These are phyloP conservation scores for Dendropsophus ebraccatus DNA, from an alignment of 2,113 vertebrate genomes.

Conservation along the genomic window DNA sequence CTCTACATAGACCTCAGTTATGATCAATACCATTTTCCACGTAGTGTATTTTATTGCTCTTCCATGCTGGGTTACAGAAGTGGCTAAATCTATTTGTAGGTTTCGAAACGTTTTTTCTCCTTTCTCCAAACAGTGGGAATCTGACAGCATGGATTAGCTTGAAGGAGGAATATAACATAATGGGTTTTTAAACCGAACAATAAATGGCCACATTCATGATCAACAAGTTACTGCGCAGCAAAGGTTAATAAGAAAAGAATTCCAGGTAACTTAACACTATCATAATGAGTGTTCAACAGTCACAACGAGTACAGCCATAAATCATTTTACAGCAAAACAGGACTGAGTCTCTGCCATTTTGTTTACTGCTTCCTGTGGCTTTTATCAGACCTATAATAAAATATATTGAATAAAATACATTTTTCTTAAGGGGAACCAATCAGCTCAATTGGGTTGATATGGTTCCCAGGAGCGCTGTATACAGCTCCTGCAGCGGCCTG, in stretches of 20 bases:
- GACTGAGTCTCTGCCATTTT: neutral
- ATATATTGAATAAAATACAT: neutral
- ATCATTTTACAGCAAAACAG: neutral
- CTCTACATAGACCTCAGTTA: conserved; percentile 26
- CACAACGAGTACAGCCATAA: neutral
- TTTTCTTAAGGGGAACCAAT: no score
- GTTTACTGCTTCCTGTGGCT: neutral
- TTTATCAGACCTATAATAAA: neutral
- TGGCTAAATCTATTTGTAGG: conserved; percentile 33
- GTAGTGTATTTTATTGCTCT: conserved; percentile 31
- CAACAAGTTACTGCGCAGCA: neutral
- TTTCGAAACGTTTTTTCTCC: conserved; percentile 38
- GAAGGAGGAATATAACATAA: neutral
- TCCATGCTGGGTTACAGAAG: conserved; percentile 24
- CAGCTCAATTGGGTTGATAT: no score
- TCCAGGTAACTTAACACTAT: neutral
- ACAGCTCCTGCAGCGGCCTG: no score
- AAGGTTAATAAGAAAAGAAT: conserved; percentile 25
- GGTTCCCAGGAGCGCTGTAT: no score
- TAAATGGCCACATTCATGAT: conserved; percentile 16
- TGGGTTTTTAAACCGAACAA: conserved; percentile 24
- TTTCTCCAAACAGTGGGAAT: conserved; percentile 6
- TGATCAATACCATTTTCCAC: conserved; percentile 42
- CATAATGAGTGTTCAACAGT: neutral
- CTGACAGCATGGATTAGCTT: conserved; percentile 22